Evolutionary conservation across 2,888 invertebrate species (phyloP).

Genomic region (Pimpla rufipes): DNA sequence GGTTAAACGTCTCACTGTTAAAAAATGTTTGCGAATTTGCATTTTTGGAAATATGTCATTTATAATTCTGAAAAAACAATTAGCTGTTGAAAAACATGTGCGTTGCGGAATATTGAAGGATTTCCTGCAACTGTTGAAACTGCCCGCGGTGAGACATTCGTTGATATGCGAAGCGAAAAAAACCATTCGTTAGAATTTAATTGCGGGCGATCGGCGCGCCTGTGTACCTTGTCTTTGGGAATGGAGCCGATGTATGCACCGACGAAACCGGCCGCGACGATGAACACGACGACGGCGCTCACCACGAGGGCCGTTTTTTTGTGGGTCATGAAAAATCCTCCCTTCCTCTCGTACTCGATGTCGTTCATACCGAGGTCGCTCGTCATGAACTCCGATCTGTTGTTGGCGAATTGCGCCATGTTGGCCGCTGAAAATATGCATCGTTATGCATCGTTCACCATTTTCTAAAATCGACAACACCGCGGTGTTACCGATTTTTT

Average conservation of each 20-base stretch:
- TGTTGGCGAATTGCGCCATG: constrained; percentile 81
- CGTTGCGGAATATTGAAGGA: too few relatives aligned
- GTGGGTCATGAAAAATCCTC: constrained; percentile 88
- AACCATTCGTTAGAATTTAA: too few relatives aligned
- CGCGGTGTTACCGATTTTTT: too few relatives aligned
- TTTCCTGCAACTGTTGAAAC: too few relatives aligned
- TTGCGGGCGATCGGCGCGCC: too few relatives aligned
- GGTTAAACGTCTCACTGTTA: too few relatives aligned
- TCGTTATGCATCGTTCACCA: background rate
- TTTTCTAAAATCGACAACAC: too few relatives aligned
- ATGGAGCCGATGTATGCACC: constrained; percentile 78
- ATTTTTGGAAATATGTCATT: too few relatives aligned
- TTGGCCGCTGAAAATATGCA: constrained; percentile 73
- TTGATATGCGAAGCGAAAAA: too few relatives aligned
- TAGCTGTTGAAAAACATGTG: background rate
- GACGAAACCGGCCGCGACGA: constrained; percentile 79
- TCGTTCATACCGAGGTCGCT: constrained; percentile 87
- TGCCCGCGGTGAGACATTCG: too few relatives aligned
- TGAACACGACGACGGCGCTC: constrained; percentile 74
- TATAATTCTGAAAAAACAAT: too few relatives aligned
- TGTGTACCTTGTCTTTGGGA: constrained; percentile 73
- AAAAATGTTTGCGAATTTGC: too few relatives aligned
- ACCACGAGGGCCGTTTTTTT: constrained; percentile 86
- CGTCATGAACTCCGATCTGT: constrained; percentile 88
- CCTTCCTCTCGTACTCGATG: constrained; percentile 87